These are phyloP conservation scores for Reticulitermes lucifugus DNA, from an alignment of 2,888 invertebrate species.

Conservation along the genomic window DNA sequence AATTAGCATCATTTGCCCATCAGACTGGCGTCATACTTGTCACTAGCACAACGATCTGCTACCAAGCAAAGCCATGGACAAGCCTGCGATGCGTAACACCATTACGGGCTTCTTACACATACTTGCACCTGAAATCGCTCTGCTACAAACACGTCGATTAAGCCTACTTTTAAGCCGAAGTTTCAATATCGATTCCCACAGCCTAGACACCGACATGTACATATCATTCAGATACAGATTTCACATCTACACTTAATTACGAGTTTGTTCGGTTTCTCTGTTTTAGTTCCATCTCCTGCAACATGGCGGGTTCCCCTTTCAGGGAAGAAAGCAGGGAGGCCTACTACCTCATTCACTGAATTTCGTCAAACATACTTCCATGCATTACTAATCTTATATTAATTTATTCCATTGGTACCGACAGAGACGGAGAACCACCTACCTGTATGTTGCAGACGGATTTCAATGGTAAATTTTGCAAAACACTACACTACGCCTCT, in stretches of 20 bases:
- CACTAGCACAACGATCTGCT: no score
- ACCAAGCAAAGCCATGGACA: no score
- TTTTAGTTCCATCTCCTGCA: conserved; percentile 58
- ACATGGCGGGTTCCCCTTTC: conserved; percentile 66
- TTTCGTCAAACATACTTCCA: conserved; percentile 51
- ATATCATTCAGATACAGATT: conserved; percentile 44
- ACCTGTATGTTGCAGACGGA: conserved; percentile 61
- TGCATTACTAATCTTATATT: conserved; percentile 49
- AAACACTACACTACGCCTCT: conserved; percentile 62
- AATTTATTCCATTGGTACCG: conserved; percentile 55
- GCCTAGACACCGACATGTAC: conserved; percentile 33
- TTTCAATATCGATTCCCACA: conserved; percentile 39
- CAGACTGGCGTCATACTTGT: no score
- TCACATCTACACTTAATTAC: conserved; percentile 35
- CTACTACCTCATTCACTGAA: conserved; percentile 58
- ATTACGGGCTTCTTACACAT: no score
- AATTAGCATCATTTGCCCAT: no score
- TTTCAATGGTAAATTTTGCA: conserved; percentile 59
- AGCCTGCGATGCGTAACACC: no score
- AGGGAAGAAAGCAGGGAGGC: conserved; percentile 61
- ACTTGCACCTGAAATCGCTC: background rate
- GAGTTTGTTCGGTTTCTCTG: conserved; percentile 45
- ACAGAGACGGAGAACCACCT: conserved; percentile 58
- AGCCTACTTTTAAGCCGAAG: conserved; percentile 45
- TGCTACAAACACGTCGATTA: background rate